Conservation (phyloP, 2,797 vertebrate genomes). For the Eulemur albifrons region DNA sequence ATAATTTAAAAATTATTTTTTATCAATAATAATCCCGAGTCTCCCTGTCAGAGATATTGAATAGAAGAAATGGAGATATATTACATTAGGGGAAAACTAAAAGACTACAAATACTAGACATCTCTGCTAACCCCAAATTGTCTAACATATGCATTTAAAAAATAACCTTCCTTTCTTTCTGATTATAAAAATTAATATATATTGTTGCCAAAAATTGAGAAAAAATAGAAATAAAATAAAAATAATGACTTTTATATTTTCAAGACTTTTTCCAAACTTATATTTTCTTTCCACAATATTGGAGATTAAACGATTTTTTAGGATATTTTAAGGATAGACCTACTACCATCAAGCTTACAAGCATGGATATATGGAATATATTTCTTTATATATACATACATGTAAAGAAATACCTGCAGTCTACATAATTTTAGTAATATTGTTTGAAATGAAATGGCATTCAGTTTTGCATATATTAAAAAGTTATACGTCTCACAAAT, state of each 20-base stretch:
- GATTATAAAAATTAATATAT: conserved; percentile 19
- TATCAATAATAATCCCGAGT: not conserved
- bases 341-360: not conserved
- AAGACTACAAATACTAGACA: not conserved
- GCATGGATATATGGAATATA: not conserved
- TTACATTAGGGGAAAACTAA: not conserved
- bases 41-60: not conserved
- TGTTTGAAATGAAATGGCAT: conserved; percentile 12
- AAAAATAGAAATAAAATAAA: conserved; percentile 31
- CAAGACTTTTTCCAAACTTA: not conserved
- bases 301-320: not conserved
- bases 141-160: not conserved
- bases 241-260: not conserved
- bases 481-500: not conserved
- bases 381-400: not conserved
- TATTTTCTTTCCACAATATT: not conserved
- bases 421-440: not conserved
- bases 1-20: not conserved
- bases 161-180: not conserved
- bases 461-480: not conserved
- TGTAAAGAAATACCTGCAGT: not conserved
- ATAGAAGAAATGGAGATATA: not conserved
- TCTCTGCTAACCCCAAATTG: not conserved
- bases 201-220: not conserved
- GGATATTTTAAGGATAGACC: not conserved